These are phyloP conservation scores for Hyphantria cunea DNA, from an alignment of 1,140 invertebrate genomes.

Conservation along the genomic window DNA sequence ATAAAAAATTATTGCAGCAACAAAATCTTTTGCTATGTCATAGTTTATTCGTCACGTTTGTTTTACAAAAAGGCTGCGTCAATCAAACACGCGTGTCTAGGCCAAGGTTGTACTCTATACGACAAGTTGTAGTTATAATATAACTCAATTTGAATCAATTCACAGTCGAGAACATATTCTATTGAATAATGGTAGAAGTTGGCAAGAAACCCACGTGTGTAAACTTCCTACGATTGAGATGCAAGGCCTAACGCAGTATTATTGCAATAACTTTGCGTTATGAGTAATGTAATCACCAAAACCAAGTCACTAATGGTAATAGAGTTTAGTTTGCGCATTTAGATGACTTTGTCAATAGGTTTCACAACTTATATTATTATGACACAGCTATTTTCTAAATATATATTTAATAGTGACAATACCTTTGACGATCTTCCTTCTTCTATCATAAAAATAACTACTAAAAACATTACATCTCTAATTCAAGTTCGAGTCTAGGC, in stretches of 20 bases:
- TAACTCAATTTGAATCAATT: conserved; percentile 18
- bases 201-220: conserved; percentile 12
- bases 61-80: conserved; percentile 8
- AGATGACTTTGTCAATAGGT: conserved; percentile 3
- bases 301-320: conserved; percentile 9
- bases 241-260: conserved; percentile 7
- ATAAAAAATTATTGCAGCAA: too few relatives aligned
- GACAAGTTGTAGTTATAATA: conserved; percentile 11
- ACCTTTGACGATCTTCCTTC: too few relatives aligned
- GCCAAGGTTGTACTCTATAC: conserved; percentile 18
- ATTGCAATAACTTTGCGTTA: conserved; percentile 12
- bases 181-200: conserved; percentile 21
- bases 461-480: too few relatives aligned
- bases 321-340: background rate
- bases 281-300: conserved; percentile 5
- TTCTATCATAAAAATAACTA: too few relatives aligned
- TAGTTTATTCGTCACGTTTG: conserved; percentile 7
- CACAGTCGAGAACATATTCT: conserved; percentile 9
- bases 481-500: too few relatives aligned
- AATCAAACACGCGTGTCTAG: conserved; percentile 17
- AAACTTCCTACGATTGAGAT: conserved; percentile 19
- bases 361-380: background rate
- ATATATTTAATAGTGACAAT: too few relatives aligned
- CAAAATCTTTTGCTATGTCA: too few relatives aligned
- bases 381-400: too few relatives aligned